Conservation (phyloP, 2,113 vertebrate species). For the Labeo rohita region DNA sequence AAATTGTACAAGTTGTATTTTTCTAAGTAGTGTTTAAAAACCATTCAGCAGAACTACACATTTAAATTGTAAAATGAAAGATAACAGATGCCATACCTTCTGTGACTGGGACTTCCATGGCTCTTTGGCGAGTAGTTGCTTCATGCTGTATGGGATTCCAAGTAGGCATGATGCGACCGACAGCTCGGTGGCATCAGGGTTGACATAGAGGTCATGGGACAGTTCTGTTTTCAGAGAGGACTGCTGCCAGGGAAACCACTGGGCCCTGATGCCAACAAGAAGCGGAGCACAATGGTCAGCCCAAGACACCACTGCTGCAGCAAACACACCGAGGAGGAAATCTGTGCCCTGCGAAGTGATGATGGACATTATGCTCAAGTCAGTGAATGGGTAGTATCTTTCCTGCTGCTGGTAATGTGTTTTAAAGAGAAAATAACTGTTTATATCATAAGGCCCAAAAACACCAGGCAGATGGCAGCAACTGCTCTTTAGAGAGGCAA, state of each 20-base stretch:
- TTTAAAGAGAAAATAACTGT: neutral
- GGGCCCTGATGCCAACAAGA: conserved; percentile 83
- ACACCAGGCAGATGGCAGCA: neutral
- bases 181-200: conserved; percentile 62
- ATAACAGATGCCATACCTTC: conserved; percentile 76
- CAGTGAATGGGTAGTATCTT: neutral
- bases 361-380: neutral
- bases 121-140: conserved; percentile 84
- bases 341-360: conserved; percentile 77
- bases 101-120: conserved; percentile 87
- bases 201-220: conserved; percentile 70
- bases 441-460: neutral
- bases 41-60: neutral
- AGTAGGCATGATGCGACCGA: conserved; percentile 76
- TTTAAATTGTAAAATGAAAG: neutral
- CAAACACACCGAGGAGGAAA: conserved; percentile 87
- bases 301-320: conserved; percentile 85
- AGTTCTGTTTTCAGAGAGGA: conserved; percentile 35
- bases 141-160: conserved; percentile 82
- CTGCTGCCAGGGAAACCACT: conserved; percentile 81
- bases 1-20: neutral
- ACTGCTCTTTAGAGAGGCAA: neutral
- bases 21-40: neutral
- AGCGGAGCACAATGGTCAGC: conserved; percentile 84
- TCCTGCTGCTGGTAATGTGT: neutral